Evolutionary conservation across 2,888 invertebrate species (phyloP).

Genomic region (Agriopis aurantiaria): DNA sequence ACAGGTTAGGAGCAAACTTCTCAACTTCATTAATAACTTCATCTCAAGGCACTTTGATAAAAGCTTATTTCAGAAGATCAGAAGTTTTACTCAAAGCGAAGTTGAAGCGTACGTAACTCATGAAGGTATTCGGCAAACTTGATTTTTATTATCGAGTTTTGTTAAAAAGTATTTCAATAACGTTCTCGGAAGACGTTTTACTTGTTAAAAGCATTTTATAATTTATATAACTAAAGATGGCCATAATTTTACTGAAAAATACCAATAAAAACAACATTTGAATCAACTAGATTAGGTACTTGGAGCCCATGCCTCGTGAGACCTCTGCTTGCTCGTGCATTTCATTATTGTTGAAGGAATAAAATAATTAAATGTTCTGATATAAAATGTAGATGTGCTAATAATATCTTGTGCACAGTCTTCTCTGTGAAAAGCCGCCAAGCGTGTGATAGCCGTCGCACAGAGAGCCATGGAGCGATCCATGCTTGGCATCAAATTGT

Average conservation of each 20-base stretch:
- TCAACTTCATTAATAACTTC: constrained; percentile 4
- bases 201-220: background rate
- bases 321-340: no score
- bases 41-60: background rate
- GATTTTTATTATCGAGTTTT: constrained; percentile 5
- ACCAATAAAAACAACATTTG: background rate
- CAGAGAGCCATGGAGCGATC: no score
- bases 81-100: constrained; percentile 4
- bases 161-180: constrained; percentile 24
- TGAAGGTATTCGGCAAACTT: constrained; percentile 15
- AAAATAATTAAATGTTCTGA: no score
- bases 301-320: no score
- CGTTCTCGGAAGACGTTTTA: constrained; percentile 2
- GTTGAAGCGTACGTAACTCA: constrained; percentile 6
- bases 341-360: no score
- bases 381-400: no score
- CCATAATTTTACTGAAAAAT: background rate
- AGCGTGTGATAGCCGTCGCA: no score
- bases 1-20: constrained; percentile 55
- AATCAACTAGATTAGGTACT: background rate
- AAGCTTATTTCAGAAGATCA: background rate
- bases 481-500: no score
- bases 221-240: background rate
- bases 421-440: no score
- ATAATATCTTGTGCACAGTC: no score